Percentiles rank a stretch among this genome's conserved stretches.
Conservation (phyloP, 2,888 invertebrate species). For the Drosophila paranaensis region DNA sequence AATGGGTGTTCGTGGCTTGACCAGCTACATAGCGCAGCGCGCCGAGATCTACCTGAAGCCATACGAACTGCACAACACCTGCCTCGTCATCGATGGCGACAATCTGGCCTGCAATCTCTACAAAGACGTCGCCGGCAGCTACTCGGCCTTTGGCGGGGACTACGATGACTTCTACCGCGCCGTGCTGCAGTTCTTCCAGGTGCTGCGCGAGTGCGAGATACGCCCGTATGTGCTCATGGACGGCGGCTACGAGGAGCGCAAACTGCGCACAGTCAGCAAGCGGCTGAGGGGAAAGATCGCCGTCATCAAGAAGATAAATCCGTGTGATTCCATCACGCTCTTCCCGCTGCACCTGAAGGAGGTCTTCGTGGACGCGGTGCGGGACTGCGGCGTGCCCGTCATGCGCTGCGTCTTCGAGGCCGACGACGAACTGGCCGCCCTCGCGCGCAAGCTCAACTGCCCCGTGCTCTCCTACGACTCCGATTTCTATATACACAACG, state of each 20-base stretch:
- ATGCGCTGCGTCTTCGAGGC: conserved; percentile 94
- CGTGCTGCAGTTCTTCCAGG: conserved; percentile 89
- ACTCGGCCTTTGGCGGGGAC: conserved; percentile 93
- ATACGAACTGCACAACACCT: conserved; percentile 88
- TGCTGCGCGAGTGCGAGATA: conserved; percentile 89
- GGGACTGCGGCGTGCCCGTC: conserved; percentile 88
- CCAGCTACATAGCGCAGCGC: conserved; percentile 90
- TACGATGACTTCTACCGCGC: conserved; percentile 91
- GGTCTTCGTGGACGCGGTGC: conserved; percentile 90
- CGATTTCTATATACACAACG: conserved; percentile 96
- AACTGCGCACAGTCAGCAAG: conserved; percentile 88
- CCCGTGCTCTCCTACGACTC: conserved; percentile 97
- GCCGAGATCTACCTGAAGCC: conserved; percentile 88
- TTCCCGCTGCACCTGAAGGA: conserved; percentile 91
- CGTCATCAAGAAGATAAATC: conserved; percentile 86
- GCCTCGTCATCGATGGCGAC: conserved; percentile 92
- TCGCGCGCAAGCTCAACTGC: conserved; percentile 91
- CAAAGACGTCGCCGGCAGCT: conserved; percentile 86
- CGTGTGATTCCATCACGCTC: conserved; percentile 87
- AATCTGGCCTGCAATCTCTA: conserved; percentile 91
- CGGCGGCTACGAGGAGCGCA: conserved; percentile 90
- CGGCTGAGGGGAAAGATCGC: conserved; percentile 87
- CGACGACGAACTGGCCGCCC: conserved; percentile 93
- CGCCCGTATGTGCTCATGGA: conserved; percentile 91
- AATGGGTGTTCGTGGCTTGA: conserved; percentile 95